phyloP scores from a whole-genome alignment of 2,888 invertebrate species.

The Lepidocyrtoides sp. region DNA sequence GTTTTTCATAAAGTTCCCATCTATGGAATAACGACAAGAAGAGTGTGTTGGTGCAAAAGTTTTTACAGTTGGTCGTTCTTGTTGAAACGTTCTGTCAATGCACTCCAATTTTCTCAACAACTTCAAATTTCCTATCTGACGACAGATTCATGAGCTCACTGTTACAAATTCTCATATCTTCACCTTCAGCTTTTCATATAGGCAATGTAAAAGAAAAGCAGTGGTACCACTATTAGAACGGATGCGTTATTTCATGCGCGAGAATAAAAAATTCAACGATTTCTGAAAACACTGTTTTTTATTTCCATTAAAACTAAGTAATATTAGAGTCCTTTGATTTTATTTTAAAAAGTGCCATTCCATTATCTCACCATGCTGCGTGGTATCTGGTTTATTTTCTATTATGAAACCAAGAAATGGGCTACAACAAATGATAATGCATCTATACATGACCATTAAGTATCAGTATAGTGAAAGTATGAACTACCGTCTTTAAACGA shows the following conservation, averaged over 20 bases:
- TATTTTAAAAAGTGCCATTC: too few species aligned
- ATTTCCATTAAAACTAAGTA: background rate
- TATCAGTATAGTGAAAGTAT: too few species aligned
- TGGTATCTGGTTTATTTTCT: too few species aligned
- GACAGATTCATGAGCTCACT: constrained; percentile 85
- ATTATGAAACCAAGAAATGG: too few species aligned
- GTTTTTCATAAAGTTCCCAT: constrained; percentile 52
- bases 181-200: constrained; percentile 57
- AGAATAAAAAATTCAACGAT: background rate
- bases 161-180: constrained; percentile 79
- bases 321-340: too few species aligned
- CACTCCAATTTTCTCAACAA: constrained; percentile 82
- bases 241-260: background rate
- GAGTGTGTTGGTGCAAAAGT: constrained; percentile 78
- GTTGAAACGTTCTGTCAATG: constrained; percentile 85
- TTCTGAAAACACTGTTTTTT: background rate
- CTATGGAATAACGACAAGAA: constrained; percentile 76
- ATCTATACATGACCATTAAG: too few species aligned
- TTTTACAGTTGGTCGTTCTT: constrained; percentile 85
- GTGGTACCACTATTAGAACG: background rate
- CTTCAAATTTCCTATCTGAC: constrained; percentile 83
- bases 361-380: too few species aligned
- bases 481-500: too few species aligned
- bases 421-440: too few species aligned
- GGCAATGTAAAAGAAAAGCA: background rate